phyloP scores from a whole-genome alignment of 1,140 invertebrate species.

The Pseudoatta argentina region DNA sequence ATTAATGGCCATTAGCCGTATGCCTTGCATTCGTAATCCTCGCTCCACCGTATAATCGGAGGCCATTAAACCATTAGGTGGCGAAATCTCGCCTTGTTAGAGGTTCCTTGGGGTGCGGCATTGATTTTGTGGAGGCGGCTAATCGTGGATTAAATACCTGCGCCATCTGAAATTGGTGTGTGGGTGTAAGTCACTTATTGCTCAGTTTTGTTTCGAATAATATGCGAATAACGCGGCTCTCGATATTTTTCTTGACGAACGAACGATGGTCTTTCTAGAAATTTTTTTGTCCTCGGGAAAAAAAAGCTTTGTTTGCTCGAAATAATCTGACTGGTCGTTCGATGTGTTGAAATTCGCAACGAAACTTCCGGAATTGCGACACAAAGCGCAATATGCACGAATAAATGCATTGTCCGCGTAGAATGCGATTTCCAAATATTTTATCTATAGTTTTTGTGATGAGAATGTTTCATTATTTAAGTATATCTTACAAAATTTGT shows the following conservation, averaged over 20 bases:
- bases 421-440: constrained; percentile 34
- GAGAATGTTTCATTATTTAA: constrained; percentile 19
- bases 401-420: constrained; percentile 25
- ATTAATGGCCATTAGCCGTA: constrained; percentile 54
- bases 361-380: constrained; percentile 17
- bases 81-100: constrained; percentile 53
- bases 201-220: constrained; percentile 26
- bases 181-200: constrained; percentile 67
- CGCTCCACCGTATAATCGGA: constrained; percentile 40
- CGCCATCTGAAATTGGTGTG: constrained; percentile 55
- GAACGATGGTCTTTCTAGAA: not conserved
- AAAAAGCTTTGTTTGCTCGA: not conserved
- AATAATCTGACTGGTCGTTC: not conserved
- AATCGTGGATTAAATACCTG: constrained; percentile 69
- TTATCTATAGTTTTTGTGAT: not conserved
- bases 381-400: constrained; percentile 17
- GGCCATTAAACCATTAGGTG: constrained; percentile 69
- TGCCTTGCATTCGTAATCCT: constrained; percentile 23
- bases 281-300: not conserved
- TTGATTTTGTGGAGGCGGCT: constrained; percentile 59
- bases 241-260: not conserved
- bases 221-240: not conserved
- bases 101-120: constrained; percentile 67
- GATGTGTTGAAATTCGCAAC: not conserved
- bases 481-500: not conserved